Evolutionary conservation across 1,140 invertebrate species (phyloP).

Genomic region (Aphelinus certus): DNA sequence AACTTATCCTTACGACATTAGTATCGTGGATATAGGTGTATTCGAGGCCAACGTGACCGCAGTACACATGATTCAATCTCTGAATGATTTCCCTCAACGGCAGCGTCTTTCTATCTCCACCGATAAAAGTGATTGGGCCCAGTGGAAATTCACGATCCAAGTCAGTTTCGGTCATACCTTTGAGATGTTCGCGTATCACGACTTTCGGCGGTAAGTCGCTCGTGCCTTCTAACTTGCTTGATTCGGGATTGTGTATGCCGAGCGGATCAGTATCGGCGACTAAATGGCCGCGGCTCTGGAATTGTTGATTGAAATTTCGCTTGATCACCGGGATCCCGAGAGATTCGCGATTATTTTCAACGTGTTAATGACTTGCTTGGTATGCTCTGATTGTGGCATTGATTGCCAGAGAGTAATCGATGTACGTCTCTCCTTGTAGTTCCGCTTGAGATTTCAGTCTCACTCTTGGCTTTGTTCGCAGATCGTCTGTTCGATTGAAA

Average conservation of each 20-base stretch:
- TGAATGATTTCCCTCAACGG: slow-evolving; percentile 79
- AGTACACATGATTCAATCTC: slow-evolving; percentile 78
- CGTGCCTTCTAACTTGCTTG: slow-evolving; percentile 53
- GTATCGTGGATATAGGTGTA: slow-evolving; percentile 89
- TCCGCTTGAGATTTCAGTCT: slow-evolving; percentile 34
- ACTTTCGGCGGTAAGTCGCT: slow-evolving; percentile 49
- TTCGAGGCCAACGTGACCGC: slow-evolving; percentile 80
- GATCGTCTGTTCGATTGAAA: slow-evolving; percentile 9
- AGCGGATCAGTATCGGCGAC: slow-evolving; percentile 84
- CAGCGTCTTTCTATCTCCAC: slow-evolving; percentile 69
- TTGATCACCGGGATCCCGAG: neutral
- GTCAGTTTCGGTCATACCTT: slow-evolving; percentile 71
- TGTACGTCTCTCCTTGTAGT: slow-evolving; percentile 37
- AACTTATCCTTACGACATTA: slow-evolving; percentile 47
- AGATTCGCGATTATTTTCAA: slow-evolving; percentile 6
- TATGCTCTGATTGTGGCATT: slow-evolving; percentile 53
- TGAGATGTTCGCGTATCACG: slow-evolving; percentile 57
- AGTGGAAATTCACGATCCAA: slow-evolving; percentile 75
- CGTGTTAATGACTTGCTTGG: slow-evolving; percentile 42
- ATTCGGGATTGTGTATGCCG: slow-evolving; percentile 62
- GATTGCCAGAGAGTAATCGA: slow-evolving; percentile 44
- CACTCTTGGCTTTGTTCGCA: slow-evolving; percentile 12
- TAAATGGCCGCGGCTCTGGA: slow-evolving; percentile 80
- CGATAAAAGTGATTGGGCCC: slow-evolving; percentile 76
- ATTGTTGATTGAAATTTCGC: neutral